Base-by-base conservation (phyloP, 2,797 vertebrate species). In the Halcyon leucocephala region DNA sequence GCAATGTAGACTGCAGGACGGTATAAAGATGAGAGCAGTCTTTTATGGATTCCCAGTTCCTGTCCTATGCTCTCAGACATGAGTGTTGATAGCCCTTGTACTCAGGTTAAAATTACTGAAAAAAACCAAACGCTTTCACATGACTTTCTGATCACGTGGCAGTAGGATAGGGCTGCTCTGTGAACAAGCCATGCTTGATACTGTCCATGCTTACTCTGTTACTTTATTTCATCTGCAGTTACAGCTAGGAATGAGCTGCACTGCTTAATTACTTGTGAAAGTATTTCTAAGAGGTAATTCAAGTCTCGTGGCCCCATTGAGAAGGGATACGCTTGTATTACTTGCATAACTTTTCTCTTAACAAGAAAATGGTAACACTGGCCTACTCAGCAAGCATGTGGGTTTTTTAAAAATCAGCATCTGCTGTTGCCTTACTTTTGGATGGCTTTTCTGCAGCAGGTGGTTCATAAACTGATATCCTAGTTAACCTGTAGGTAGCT, bases 401-500 rank as follows among this genome's bases (percentile, higher is more conserved):
- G 41, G 33, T 73, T 71, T 29, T 33, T 11, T 52, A 42, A 80
- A n/a, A 15, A 46, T 11, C 44, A 25, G 24, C 46, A 14, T 69
- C 41, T 87, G 72, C 65, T 60, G 19, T 73, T 91, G 55, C 55
- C 25, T 82, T 66, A 70, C 51, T 14, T 89, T 73, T 39, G 51
- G 12, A 61, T 52, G 48, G 33, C 14, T 95, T 82, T 84, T 72
- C 82, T 87, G 25, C 73, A 66, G 64, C 55, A 89, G 71, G n/a
- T 77, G 28, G 19, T 77, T 92, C 33, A 89, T 62, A 89, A 62
- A 42, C 48, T 52, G 74, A 82, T 89, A 77, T 18, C n/a, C 26
- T 87, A 85, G 91, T 95, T 70, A 93, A 95, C 72, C 55, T 89
- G 58, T 26, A 61, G 49, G 74, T 69, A 91, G 22, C 41, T 87